Conservation (phyloP, 2,888 invertebrate species). For the Chelonus formosanus region DNA sequence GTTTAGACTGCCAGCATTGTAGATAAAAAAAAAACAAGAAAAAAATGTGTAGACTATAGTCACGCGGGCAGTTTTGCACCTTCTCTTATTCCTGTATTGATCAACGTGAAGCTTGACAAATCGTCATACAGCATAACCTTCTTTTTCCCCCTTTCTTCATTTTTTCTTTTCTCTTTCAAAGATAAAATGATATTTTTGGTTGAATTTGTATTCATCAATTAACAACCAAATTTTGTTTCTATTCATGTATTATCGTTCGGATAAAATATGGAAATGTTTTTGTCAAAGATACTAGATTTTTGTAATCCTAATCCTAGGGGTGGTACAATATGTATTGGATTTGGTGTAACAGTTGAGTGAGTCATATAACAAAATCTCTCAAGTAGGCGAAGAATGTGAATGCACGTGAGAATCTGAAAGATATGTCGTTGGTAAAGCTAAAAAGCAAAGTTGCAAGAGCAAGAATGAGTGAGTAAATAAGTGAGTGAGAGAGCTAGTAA, state of each 20-base stretch:
- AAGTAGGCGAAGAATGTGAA: too few relatives aligned
- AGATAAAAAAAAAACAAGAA: conserved; percentile 41
- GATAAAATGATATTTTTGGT: neutral
- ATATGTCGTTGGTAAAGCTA: too few relatives aligned
- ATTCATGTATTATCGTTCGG: too few relatives aligned
- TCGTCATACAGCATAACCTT: conserved; percentile 22
- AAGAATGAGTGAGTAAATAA: too few relatives aligned
- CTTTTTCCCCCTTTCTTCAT: conserved; percentile 1
- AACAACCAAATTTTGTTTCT: too few relatives aligned
- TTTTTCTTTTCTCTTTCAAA: neutral
- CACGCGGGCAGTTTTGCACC: conserved; percentile 62
- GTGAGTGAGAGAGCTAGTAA: too few relatives aligned
- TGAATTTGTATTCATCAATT: neutral
- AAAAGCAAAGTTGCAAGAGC: too few relatives aligned
- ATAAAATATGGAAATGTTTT: too few relatives aligned
- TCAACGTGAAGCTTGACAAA: conserved; percentile 48
- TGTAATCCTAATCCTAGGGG: neutral
- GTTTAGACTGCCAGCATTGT: conserved; percentile 31
- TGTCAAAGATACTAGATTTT: too few relatives aligned
- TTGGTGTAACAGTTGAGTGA: neutral
- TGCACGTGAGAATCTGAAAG: too few relatives aligned
- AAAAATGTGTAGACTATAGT: conserved; percentile 43
- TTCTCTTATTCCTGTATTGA: conserved; percentile 60
- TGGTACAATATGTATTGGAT: neutral
- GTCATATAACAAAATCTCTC: neutral